Evolutionary conservation across 2,113 vertebrate genomes (phyloP), one percentile per base, ranked within the genome.

Genomic region (Stigmatopora nigra): DNA sequence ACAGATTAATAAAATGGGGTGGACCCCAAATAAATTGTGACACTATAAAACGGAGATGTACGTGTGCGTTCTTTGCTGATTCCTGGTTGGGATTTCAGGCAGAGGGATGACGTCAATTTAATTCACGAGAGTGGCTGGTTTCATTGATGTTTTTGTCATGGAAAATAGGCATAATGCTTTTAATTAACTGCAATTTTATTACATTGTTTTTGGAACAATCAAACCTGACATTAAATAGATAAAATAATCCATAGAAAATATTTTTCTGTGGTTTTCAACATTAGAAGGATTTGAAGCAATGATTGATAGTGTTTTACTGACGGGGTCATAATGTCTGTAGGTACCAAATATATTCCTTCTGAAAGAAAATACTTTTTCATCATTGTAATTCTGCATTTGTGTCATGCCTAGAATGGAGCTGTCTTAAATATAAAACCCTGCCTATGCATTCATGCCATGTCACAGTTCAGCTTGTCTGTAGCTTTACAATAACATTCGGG

Each of bases 311-410:
- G 60, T 83, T 71, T 68, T 56, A 62, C 25, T 75, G 67, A 87
- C 64, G 59, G 67, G 53, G 68, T 84, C 71, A 52, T 73, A 70
- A 76, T 55, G 67, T 69, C 81, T 82, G 83, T 25, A 31, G 82
- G 72, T 85, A 67, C 80, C 86, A 87, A 89, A 87, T 88, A 89
- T 82, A 82, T 63, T 74, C 63, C 11, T 41, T 63, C 83, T 76
- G 63, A 82, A 79, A 79, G 72, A 78, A 83, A 72, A 60, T 65
- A 19, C 38, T 65, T 77, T 80, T 76, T 68, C 70, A n/a, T 15
- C 20, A 77, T 78, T 64, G 65, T 65, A 65, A 75, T 46, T 45
- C 64, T 55, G 58, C 72, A 57, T 61, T 15, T 73, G 70, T 76
- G 72, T 77, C 64, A 77, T 61, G 65, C 47, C 71, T 70, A 64